phyloP scores from a whole-genome alignment of 2,888 invertebrate species.

The Apotomis turbidana region DNA sequence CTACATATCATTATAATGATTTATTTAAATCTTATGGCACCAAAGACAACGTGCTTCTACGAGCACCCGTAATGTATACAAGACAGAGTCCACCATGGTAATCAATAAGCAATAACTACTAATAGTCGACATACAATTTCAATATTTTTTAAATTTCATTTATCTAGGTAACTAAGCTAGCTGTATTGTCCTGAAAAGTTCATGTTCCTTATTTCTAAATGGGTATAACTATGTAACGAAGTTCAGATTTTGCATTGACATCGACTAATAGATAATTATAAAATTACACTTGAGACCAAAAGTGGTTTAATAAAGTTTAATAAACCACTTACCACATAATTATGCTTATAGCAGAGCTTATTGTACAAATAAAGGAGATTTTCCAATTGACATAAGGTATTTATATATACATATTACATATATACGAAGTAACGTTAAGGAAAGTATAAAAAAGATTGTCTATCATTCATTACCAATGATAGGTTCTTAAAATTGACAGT shows the following conservation, averaged over 20 bases:
- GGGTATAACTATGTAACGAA: conserved; percentile 22
- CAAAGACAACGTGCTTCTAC: conserved; percentile 53
- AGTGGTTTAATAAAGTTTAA: not conserved
- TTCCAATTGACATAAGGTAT: conserved; percentile 48
- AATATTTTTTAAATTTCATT: conserved; percentile 41
- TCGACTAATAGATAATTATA: conserved; percentile 16
- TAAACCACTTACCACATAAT: not conserved
- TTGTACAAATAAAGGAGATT: conserved; percentile 6
- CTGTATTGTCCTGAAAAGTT: conserved; percentile 62
- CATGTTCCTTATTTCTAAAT: conserved; percentile 58
- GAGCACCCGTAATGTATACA: conserved; percentile 49
- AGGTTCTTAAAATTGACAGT: conserved; percentile 1
- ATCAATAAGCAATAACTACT: conserved; percentile 35
- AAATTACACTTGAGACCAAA: conserved; percentile 14
- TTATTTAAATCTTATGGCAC: conserved; percentile 68
- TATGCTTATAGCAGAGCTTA: conserved; percentile 1
- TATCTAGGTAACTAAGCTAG: conserved; percentile 52
- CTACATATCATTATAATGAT: conserved; percentile 55
- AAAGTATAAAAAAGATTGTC: conserved; percentile 11
- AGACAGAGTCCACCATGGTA: conserved; percentile 41
- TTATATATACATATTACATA: conserved; percentile 40
- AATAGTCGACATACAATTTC: conserved; percentile 26
- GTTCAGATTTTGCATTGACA: conserved; percentile 22
- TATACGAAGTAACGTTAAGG: conserved; percentile 37
- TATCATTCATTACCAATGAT: conserved; percentile 6